Base-by-base conservation (phyloP, 23 tunicate species). In the Styela clava region DNA sequence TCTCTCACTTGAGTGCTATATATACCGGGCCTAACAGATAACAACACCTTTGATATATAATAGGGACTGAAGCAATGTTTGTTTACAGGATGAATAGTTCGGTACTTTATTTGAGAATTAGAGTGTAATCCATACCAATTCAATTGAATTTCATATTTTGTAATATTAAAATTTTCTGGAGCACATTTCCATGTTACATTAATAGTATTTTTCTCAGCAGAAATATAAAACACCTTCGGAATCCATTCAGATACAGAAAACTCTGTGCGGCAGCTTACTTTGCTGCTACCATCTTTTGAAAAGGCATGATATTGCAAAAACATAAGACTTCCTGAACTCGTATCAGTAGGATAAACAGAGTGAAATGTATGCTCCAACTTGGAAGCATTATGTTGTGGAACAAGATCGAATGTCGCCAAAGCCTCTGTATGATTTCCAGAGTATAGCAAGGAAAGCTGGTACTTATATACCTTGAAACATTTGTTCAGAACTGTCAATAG, bases 1-100 rank as follows among this genome's bases (percentile, higher is more conserved):
- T 76, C 81, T 23, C 81, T 52, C 23, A 76, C 64, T 27, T 76
- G 81, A 25, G 81, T 24, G 33, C 23, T 33, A 56, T 76, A 76
- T 12, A 23, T 21, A 16, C 81, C 81, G 27, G 63, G 81, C 20
- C 1, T 26, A 18, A 76, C 31, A 23, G 27, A n/a, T 3, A 24
- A 16, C 25, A 76, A 33, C 24, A 0, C 33, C 21, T 23, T 29
- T 36, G 81, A 44, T 26, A 52, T 24, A 44, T 9, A 24, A 44
- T 19, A 0, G 12, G 26, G 64, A 56, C 1, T 12, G n/a, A 22
- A 1, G n/a, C 65, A 52, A 36, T 22, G 18, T 44, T 36, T 26
- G 37, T 71, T 52, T 9, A 76, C 65, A 24, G 21, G 12, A 44
- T 33, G 29, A 7, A 76, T 27, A 18, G 30, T 27, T 67, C 0